Percentiles rank a stretch among this genome's conserved stretches.
Conservation (phyloP, 1,140 invertebrate genomes). For the Spodoptera frugiperda region DNA sequence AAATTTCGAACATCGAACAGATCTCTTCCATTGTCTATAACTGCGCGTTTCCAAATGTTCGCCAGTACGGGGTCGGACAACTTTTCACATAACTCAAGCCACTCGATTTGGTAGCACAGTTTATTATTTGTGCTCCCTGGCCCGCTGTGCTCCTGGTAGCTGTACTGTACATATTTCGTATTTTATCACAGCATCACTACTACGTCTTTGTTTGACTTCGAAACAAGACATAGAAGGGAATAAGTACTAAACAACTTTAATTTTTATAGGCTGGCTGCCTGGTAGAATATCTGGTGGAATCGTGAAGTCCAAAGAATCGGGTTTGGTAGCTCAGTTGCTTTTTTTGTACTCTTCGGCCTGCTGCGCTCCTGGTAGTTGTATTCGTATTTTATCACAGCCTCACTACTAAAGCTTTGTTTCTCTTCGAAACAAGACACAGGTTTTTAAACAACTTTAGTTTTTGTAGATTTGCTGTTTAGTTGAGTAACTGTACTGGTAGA, state of each 20-base stretch:
- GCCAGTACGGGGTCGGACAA: conserved; percentile 69
- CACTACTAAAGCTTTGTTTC: conserved; percentile 66
- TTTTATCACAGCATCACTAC: conserved; percentile 66
- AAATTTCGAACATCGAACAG: not conserved
- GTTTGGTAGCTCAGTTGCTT: conserved; percentile 79
- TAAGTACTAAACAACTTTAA: not conserved
- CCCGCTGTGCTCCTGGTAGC: conserved; percentile 48
- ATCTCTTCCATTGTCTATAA: conserved; percentile 57
- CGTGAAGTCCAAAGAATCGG: conserved; percentile 13
- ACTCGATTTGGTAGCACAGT: conserved; percentile 80
- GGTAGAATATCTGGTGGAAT: too few relatives aligned
- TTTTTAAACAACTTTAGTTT: not conserved
- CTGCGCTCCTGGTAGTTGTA: too few relatives aligned
- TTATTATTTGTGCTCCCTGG: conserved; percentile 78
- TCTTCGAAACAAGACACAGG: conserved; percentile 37
- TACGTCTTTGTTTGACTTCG: conserved; percentile 66
- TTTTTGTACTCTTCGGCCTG: conserved; percentile 13
- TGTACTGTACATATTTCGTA: conserved; percentile 64
- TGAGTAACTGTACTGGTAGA: too few relatives aligned
- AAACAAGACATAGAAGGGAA: conserved; percentile 8
- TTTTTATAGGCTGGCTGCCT: not conserved
- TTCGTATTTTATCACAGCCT: conserved; percentile 21
- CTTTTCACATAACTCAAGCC: conserved; percentile 82
- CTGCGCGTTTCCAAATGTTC: conserved; percentile 55
- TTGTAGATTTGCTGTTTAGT: not conserved